These are phyloP conservation scores for Odocoileus hemionus DNA, from an alignment of 2,113 vertebrate genomes.

Conservation along the genomic window DNA sequence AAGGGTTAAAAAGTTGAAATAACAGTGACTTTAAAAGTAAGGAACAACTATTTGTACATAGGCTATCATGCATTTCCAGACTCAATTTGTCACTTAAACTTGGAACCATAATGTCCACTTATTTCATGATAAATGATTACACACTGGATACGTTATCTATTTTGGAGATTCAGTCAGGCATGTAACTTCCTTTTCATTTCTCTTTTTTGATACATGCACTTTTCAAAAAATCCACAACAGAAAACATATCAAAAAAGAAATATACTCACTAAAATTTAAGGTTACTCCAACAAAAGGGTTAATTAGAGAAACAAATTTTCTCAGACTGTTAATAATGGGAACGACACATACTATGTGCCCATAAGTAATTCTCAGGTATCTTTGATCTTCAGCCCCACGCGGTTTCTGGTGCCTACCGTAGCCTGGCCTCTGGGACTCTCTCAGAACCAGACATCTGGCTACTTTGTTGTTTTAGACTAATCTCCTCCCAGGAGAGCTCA, in stretches of 20 bases:
- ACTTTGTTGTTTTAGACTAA: constrained; percentile 99
- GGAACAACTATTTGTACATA: neutral
- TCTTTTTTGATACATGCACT: neutral
- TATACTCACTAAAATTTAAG: constrained; percentile 82
- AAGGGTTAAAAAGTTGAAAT: constrained; percentile 41
- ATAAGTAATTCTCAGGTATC: constrained; percentile 99
- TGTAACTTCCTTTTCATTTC: neutral
- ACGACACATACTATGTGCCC: constrained; percentile 96
- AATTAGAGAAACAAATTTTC: constrained; percentile 99
- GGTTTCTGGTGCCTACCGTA: constrained; percentile 92
- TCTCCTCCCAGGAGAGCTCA: constrained; percentile 93
- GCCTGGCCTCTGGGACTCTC: constrained; percentile 94
- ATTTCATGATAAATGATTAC: neutral
- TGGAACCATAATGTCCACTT: neutral
- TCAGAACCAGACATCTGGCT: constrained; percentile 99
- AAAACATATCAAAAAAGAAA: constrained; percentile 61
- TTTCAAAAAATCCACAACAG: constrained; percentile 30
- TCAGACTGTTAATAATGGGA: constrained; percentile 98
- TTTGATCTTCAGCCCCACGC: constrained; percentile 98
- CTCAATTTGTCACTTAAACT: constrained; percentile 23
- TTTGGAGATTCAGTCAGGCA: neutral
- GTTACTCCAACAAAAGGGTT: constrained; percentile 94
- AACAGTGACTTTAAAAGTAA: neutral
- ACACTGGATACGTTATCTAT: neutral
- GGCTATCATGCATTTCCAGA: neutral